phyloP scores from a whole-genome alignment of 2,888 invertebrate genomes.

The Scaptomyza cyrtandrae region DNA sequence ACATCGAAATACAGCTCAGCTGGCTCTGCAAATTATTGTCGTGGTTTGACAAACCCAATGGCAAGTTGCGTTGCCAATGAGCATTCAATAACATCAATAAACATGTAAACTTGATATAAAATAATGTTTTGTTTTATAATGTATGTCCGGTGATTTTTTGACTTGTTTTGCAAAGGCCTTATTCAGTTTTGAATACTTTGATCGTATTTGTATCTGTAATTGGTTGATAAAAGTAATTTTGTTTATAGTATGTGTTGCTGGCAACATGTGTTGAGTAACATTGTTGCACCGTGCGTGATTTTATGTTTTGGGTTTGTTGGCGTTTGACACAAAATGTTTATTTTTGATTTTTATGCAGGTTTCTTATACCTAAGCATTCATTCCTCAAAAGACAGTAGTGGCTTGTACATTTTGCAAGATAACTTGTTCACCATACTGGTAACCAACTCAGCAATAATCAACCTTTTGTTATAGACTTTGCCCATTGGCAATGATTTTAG shows the following conservation, averaged over 20 bases:
- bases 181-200: neutral
- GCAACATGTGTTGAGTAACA: constrained; percentile 27
- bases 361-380: too few relatives aligned
- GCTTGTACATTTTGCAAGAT: too few relatives aligned
- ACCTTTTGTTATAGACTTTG: neutral
- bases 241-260: neutral
- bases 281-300: constrained; percentile 8
- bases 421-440: too few relatives aligned
- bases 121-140: neutral
- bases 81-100: constrained; percentile 45
- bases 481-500: too few relatives aligned
- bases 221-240: too few relatives aligned
- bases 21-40: constrained; percentile 81
- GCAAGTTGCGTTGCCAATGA: constrained; percentile 74
- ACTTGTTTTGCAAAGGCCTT: neutral
- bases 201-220: neutral
- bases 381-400: too few relatives aligned
- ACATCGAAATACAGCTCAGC: constrained; percentile 28
- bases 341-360: too few relatives aligned
- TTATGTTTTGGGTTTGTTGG: too few relatives aligned
- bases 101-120: constrained; percentile 52
- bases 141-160: neutral
- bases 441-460: neutral
- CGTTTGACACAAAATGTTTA: too few relatives aligned
- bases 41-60: constrained; percentile 84